A percentile compares a stretch with the other conserved stretches of the same genome.
Conservation (phyloP, 2,888 invertebrate genomes). For the Bellardia bayeri region DNA sequence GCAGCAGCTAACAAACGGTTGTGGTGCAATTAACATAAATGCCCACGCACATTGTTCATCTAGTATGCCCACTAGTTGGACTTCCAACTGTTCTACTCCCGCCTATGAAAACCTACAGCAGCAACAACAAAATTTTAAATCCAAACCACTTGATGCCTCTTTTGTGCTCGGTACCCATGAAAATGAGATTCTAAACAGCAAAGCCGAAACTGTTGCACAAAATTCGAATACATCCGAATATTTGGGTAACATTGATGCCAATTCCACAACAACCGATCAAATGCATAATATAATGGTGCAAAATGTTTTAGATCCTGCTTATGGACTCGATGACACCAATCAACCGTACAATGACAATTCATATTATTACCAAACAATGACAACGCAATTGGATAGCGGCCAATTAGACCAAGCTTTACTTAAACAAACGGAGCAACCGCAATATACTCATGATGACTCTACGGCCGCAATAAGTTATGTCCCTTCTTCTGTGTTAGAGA, state of each 20-base stretch:
- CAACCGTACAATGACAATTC: conserved; percentile 34
- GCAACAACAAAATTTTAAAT: conserved; percentile 43
- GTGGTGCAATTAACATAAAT: conserved; percentile 74
- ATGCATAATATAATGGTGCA: conserved; percentile 61
- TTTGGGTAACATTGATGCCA: conserved; percentile 70
- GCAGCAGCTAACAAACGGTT: conserved; percentile 76
- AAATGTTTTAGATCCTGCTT: conserved; percentile 19
- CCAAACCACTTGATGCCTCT: conserved; percentile 60
- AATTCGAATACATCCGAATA: conserved; percentile 69
- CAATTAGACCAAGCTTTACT: neutral
- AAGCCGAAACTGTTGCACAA: conserved; percentile 73
- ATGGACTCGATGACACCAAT: neutral
- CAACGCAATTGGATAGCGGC: neutral
- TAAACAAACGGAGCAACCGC: conserved; percentile 18
- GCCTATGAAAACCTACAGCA: conserved; percentile 62
- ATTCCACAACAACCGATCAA: conserved; percentile 70
- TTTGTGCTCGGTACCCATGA: conserved; percentile 75
- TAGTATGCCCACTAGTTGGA: conserved; percentile 71
- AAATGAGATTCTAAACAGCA: conserved; percentile 75
- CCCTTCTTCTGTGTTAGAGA: neutral
- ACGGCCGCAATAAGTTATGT: neutral
- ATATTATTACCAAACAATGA: conserved; percentile 25
- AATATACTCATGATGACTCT: neutral
- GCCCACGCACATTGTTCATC: conserved; percentile 49
- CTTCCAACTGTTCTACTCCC: conserved; percentile 76